Base-by-base conservation (phyloP, 2,888 invertebrate species). In the Masnerella sp. region DNA sequence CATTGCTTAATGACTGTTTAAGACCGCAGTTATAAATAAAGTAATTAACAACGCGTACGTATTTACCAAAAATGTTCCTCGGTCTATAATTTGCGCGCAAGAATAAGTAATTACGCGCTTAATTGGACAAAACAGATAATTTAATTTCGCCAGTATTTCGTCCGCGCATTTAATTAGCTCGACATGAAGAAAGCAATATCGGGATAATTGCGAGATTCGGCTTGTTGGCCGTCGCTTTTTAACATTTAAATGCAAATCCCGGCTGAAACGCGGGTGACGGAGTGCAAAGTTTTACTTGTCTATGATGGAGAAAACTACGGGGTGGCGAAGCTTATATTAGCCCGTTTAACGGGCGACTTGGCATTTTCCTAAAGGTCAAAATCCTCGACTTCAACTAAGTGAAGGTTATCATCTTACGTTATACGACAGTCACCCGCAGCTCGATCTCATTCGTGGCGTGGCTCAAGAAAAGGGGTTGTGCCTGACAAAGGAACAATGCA, bases 281-380 rank as follows among this genome's bases (percentile, higher is more conserved):
- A 64, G 58, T 28, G 62, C 51, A 49, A 67, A 74, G 70, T 70
- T 70, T 59, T 45, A 42, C 42, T 54, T 54, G 5, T 61, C 28
- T 36, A 36, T 15, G 59, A 38, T 34, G 32, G 38, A 65, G 70
- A 69, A 70, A 65, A 65, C 69, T 54, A 34, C 47, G 61, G 61
- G 61, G 47, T 61, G 40, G 38, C 43, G 34, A 62, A 45, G 76
- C 68, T 77, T 79, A 80, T 83, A 83, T 83, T 84, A 84, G 82
- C 80, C 81, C 76, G 78, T 82, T 83, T 80, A 83, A 78, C 70
- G 76, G 69, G 76, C 82, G 77, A 80, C 73, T 80, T 84, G 83
- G 82, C 83, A 85, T 85, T 84, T 84, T 79, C 82, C 74, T 80
- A 83, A 84, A 84, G 83, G 85, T 84, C 76, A 78, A 82, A 81